phyloP scores from a whole-genome alignment of 2,113 vertebrate species.

The Xenus cinereus region DNA sequence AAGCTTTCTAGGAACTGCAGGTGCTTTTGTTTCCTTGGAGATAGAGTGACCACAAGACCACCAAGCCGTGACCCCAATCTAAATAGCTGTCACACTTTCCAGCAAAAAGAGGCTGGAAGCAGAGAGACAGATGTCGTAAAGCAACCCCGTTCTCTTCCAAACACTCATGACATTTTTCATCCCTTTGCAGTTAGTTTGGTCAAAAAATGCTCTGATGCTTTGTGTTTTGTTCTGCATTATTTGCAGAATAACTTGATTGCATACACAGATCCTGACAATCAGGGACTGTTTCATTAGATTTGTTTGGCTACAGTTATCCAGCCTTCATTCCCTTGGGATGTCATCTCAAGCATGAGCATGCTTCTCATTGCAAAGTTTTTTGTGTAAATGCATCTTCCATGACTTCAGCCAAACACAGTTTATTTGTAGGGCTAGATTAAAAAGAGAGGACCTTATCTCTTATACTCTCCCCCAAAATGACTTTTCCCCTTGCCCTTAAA shows the following conservation, averaged over 20 bases:
- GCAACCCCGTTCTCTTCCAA: background rate
- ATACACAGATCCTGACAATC: background rate
- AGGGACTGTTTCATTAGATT: background rate
- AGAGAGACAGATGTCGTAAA: background rate
- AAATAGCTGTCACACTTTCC: background rate
- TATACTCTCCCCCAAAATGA: fast-evolving
- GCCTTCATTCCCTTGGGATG: background rate
- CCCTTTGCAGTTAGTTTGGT: background rate
- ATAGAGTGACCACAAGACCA: background rate
- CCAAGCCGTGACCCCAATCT: background rate
- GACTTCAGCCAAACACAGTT: background rate
- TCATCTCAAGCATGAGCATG: background rate
- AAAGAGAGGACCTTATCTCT: background rate
- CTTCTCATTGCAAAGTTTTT: background rate
- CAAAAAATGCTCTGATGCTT: background rate
- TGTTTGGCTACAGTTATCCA: background rate
- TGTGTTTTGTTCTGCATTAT: background rate
- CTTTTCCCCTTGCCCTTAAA: background rate
- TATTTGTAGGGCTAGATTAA: background rate
- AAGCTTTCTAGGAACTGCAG: background rate
- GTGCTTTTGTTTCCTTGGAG: background rate
- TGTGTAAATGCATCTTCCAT: background rate
- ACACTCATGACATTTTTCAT: fast-evolving
- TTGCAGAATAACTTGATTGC: background rate
- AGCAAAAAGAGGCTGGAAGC: background rate